Conservation (phyloP, 2,797 vertebrate species). For the Crocidura indochinensis region DNA sequence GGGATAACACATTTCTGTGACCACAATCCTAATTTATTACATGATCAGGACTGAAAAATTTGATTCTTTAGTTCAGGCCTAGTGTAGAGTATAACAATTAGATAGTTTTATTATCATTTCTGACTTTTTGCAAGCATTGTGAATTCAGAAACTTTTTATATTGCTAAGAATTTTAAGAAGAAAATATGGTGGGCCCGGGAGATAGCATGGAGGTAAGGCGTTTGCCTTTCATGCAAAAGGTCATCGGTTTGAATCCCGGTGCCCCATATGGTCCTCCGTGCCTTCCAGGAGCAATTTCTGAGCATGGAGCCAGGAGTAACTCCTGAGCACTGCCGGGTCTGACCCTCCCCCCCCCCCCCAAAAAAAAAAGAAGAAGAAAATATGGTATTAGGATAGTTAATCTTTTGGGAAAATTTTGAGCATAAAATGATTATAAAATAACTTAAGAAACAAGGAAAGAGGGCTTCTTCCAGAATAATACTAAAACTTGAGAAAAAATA, state of each 20-base stretch:
- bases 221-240: too few species aligned
- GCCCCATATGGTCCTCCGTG: too few species aligned
- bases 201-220: too few species aligned
- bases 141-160: not conserved
- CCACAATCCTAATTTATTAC: not conserved
- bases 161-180: not conserved
- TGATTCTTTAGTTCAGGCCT: not conserved
- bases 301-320: too few species aligned
- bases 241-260: too few species aligned
- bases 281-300: too few species aligned
- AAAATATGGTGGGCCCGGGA: too few species aligned
- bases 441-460: not conserved
- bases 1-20: not conserved
- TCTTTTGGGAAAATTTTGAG: not conserved
- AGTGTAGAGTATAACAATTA: rapidly evolving
- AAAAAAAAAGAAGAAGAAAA: too few species aligned
- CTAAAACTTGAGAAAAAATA: not conserved
- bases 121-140: not conserved
- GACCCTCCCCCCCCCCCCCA: too few species aligned
- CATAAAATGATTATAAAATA: not conserved
- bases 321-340: too few species aligned
- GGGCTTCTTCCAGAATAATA: not conserved
- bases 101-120: not conserved
- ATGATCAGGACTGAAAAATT: not conserved
- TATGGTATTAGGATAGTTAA: not conserved